Conservation (phyloP, 1,140 invertebrate species). For the Papilio xuthus region DNA sequence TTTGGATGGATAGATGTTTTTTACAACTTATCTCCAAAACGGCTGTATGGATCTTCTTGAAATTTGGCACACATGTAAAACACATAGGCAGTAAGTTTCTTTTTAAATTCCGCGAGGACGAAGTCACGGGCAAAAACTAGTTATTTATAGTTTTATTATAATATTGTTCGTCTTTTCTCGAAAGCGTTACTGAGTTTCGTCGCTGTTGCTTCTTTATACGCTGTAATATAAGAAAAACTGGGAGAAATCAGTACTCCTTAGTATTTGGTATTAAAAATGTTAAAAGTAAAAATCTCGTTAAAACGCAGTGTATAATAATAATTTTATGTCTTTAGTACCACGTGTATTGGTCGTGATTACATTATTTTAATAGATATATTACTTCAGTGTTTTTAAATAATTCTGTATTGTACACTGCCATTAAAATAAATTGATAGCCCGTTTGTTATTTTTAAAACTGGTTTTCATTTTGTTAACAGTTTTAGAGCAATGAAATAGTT, state of each 20-base stretch:
- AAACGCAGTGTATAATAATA: background rate
- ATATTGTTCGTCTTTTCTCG: background rate
- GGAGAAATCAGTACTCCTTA: too few relatives aligned
- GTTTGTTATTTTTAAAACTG: background rate
- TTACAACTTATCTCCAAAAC: too few relatives aligned
- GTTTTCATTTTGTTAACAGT: background rate
- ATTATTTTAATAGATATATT: constrained; percentile 34
- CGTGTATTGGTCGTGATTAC: constrained; percentile 32
- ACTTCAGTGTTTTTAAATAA: constrained; percentile 1
- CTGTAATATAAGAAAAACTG: too few relatives aligned
- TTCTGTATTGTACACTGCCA: background rate
- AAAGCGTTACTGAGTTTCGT: background rate
- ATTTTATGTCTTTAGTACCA: constrained; percentile 8
- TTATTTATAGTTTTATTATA: too few relatives aligned
- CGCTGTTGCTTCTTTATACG: too few relatives aligned
- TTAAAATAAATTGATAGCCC: background rate
- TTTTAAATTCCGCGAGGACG: too few relatives aligned
- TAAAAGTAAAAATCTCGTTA: background rate
- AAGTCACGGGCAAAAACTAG: too few relatives aligned
- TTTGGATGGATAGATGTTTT: too few relatives aligned
- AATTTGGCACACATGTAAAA: too few relatives aligned
- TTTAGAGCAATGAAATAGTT: background rate
- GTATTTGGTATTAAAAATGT: too few relatives aligned
- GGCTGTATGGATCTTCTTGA: too few relatives aligned
- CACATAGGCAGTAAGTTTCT: too few relatives aligned